phyloP scores from a whole-genome alignment of 2,888 invertebrate genomes.

The Augiades crinisus region DNA sequence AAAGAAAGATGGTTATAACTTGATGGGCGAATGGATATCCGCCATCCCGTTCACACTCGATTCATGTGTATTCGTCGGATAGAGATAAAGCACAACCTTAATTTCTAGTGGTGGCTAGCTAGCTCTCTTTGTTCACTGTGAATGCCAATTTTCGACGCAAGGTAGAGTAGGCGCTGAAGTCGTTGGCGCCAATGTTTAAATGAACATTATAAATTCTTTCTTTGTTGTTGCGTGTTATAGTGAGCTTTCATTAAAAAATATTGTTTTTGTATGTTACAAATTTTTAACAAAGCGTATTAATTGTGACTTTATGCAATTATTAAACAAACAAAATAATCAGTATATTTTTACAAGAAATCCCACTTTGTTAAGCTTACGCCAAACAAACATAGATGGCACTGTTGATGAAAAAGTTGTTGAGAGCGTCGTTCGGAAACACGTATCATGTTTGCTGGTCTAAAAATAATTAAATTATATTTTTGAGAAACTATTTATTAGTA shows the following conservation, averaged over 20 bases:
- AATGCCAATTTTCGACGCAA: constrained; percentile 48
- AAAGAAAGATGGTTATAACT: constrained; percentile 77
- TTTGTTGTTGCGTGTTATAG: not conserved
- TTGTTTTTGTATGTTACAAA: not conserved
- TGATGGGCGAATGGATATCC: constrained; percentile 68
- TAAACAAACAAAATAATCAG: not conserved
- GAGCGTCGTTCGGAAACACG: not conserved
- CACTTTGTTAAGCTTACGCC: not conserved
- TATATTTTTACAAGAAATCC: not conserved
- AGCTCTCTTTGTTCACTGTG: constrained; percentile 76
- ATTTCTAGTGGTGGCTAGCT: constrained; percentile 69
- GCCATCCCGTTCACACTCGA: constrained; percentile 59
- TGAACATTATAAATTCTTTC: not conserved
- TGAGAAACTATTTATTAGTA: no score
- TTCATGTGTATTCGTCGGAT: constrained; percentile 43
- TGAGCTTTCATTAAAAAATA: not conserved
- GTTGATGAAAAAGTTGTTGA: not conserved
- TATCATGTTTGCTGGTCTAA: not conserved
- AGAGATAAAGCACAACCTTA: constrained; percentile 75
- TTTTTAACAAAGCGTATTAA: not conserved
- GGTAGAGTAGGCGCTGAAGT: constrained; percentile 47
- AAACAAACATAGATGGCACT: not conserved
- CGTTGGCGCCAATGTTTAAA: constrained; percentile 38
- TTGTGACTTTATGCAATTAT: no score
- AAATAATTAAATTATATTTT: no score